Evolutionary conservation across 2,888 invertebrate species (phyloP).

Genomic region (Choreutis nemorana): DNA sequence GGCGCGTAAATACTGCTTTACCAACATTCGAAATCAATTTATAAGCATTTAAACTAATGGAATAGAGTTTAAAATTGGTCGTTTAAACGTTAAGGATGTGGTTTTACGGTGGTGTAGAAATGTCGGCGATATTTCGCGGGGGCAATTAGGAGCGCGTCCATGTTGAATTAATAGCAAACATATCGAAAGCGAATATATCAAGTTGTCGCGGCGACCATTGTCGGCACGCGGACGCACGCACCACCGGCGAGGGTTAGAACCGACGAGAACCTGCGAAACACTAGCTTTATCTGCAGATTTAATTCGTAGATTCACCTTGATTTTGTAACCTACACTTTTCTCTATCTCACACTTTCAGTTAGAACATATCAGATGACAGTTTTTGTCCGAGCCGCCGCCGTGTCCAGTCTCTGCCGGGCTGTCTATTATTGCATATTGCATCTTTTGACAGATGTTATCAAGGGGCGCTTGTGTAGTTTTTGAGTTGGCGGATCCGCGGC

Average conservation of each 20-base stretch:
- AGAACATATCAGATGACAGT: too few species aligned
- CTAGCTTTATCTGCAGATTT: too few species aligned
- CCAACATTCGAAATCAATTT: constrained; percentile 6
- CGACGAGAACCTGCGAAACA: too few species aligned
- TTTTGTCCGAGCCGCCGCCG: too few species aligned
- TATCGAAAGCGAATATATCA: constrained; percentile 23
- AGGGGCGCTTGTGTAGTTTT: too few species aligned
- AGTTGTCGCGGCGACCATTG: constrained; percentile 14
- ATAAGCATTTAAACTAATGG: accelerated
- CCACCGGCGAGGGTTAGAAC: too few species aligned
- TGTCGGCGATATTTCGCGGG: constrained; percentile 33
- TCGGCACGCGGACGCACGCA: too few species aligned
- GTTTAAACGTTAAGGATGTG: not conserved
- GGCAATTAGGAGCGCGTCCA: constrained; percentile 34
- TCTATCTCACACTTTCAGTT: too few species aligned
- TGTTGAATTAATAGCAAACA: constrained; percentile 31
- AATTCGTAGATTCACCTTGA: too few species aligned
- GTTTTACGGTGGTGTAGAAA: constrained; percentile 14
- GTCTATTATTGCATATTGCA: constrained; percentile 12
- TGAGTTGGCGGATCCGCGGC: too few species aligned
- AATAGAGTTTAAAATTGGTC: constrained; percentile 2
- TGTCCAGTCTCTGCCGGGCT: too few species aligned
- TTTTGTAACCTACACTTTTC: too few species aligned
- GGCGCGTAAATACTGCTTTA: constrained; percentile 16
- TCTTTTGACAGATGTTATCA: constrained; percentile 46